Percentiles rank a stretch among this genome's conserved stretches.
Conservation (phyloP, 1,140 invertebrate genomes). For the Procambarus clarkii region DNA sequence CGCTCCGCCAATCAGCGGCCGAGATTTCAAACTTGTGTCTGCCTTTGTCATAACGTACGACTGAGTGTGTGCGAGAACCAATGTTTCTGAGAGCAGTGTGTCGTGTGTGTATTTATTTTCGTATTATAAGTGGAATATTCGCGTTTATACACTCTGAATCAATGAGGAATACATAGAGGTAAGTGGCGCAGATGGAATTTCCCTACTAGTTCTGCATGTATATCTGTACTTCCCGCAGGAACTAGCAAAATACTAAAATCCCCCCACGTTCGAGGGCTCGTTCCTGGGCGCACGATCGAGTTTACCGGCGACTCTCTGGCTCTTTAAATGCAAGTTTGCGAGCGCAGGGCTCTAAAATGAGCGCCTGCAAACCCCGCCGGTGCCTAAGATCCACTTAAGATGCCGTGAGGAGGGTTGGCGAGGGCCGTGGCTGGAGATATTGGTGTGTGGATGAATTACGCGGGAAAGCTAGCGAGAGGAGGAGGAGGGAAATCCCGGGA, state of each 20-base stretch:
- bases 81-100: conserved; percentile 63
- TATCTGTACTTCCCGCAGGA: conserved; percentile 34
- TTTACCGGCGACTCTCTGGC: conserved; percentile 39
- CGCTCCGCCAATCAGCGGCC: conserved; percentile 23
- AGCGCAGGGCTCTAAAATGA: not conserved
- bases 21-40: conserved; percentile 66
- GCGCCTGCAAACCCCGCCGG: not conserved
- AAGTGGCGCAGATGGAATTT: conserved; percentile 25
- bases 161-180: conserved; percentile 66
- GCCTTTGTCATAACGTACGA: conserved; percentile 70
- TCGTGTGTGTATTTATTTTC: conserved; percentile 65
- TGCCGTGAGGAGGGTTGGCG: not conserved
- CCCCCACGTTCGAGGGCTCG: conserved; percentile 32
- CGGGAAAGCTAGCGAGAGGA: conserved; percentile 5
- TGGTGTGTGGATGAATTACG: conserved; percentile 12
- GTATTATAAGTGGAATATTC: conserved; percentile 45
- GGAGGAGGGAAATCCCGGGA: conserved; percentile 4
- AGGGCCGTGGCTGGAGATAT: not conserved
- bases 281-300: conserved; percentile 35
- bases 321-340: conserved; percentile 23
- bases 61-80: conserved; percentile 65
- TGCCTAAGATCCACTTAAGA: not conserved
- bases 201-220: not conserved
- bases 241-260: not conserved
- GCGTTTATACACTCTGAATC: conserved; percentile 31